Conservation (phyloP, 2,113 vertebrate genomes). For the Vidua macroura region DNA sequence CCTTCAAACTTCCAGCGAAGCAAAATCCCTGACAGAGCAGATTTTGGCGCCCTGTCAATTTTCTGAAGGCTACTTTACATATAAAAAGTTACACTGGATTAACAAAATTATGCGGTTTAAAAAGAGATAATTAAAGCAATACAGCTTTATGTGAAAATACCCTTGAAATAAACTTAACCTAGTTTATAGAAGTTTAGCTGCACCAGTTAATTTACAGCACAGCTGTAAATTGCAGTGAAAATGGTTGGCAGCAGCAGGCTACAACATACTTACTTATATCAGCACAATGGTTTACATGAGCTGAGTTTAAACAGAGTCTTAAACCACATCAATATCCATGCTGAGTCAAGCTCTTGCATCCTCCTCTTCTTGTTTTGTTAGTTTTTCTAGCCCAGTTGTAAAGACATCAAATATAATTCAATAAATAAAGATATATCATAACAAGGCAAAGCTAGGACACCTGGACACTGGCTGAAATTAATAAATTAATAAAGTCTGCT, state of each 20-base stretch:
- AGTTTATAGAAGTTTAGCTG: constrained; percentile 56
- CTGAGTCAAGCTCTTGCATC: constrained; percentile 1
- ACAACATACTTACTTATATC: constrained; percentile 28
- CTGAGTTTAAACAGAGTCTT: constrained; percentile 36
- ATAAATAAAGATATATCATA: not conserved
- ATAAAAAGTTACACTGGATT: constrained; percentile 61
- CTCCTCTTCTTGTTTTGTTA: not conserved
- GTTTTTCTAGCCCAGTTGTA: not conserved
- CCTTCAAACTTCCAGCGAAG: not conserved
- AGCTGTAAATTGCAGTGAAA: constrained; percentile 53
- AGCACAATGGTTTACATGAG: constrained; percentile 43
- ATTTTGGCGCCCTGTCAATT: not conserved
- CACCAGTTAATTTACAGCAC: constrained; percentile 46
- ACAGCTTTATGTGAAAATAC: constrained; percentile 58
- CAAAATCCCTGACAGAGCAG: constrained; percentile 2
- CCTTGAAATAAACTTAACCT: constrained; percentile 52
- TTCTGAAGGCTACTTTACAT: constrained; percentile 62
- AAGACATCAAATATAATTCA: not conserved
- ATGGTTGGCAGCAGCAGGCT: constrained; percentile 32
- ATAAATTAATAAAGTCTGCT: not conserved
- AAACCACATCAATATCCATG: constrained; percentile 53
- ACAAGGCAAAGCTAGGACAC: not conserved
- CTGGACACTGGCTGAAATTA: not conserved
- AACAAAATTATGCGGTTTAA: constrained; percentile 60
- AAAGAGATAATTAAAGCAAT: constrained; percentile 65